phyloP scores from a whole-genome alignment of 2,888 invertebrate genomes.

The Pseudanteris insignis region DNA sequence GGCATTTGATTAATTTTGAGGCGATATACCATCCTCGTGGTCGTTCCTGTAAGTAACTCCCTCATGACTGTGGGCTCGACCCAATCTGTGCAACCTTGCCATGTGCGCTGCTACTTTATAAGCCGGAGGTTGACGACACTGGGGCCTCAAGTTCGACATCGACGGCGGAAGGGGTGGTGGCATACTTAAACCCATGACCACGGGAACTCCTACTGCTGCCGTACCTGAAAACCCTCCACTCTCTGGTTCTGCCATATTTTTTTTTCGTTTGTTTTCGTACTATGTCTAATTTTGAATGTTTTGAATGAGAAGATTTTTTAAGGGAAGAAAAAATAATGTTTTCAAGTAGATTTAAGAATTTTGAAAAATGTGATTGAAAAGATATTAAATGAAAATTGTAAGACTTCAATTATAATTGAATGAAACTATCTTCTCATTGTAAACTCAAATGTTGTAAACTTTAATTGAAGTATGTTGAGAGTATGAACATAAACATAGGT shows the following conservation, averaged over 20 bases:
- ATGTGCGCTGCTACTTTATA: conserved; percentile 88
- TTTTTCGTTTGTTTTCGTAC: conserved; percentile 5
- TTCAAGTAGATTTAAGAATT: too few species aligned
- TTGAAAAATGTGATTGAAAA: too few species aligned
- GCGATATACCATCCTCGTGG: conserved; percentile 70
- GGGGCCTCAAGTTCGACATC: conserved; percentile 53
- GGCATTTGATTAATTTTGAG: conserved; percentile 32
- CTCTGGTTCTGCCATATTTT: conserved; percentile 55
- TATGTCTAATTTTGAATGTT: too few species aligned
- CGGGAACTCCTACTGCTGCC: conserved; percentile 53
- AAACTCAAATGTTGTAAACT: too few species aligned
- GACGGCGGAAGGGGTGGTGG: conserved; percentile 55
- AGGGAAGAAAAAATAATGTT: too few species aligned
- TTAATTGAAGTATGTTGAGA: too few species aligned
- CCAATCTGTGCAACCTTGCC: conserved; percentile 82
- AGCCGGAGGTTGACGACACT: conserved; percentile 77
- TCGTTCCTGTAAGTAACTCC: conserved; percentile 82
- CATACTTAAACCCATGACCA: conserved; percentile 56
- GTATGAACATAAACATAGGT: too few species aligned
- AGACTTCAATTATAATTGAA: too few species aligned
- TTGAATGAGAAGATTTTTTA: too few species aligned
- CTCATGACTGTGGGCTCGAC: conserved; percentile 87
- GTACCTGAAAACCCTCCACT: conserved; percentile 65
- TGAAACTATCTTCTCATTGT: too few species aligned
- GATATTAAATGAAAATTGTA: neutral